These are phyloP conservation scores for Acanthopleura granulata DNA, from an alignment of 2,888 invertebrate species.

Conservation along the genomic window DNA sequence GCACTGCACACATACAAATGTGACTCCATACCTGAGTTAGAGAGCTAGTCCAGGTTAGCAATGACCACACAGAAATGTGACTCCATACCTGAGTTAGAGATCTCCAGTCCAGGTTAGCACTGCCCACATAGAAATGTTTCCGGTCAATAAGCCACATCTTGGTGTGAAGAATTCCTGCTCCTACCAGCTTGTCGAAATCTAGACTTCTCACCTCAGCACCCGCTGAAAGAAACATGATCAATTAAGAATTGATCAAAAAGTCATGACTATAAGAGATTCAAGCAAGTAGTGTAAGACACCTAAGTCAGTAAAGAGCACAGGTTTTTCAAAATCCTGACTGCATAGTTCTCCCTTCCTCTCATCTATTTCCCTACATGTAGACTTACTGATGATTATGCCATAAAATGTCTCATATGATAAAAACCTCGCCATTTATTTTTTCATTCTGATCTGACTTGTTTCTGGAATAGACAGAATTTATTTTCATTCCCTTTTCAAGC, in stretches of 20 bases:
- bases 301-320: no score
- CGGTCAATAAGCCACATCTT: slow-evolving; percentile 95
- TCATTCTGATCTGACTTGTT: no score
- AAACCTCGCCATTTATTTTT: no score
- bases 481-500: no score
- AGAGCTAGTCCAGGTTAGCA: slow-evolving; percentile 96
- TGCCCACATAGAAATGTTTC: slow-evolving; percentile 91
- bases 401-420: no score
- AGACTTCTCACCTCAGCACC: slow-evolving; percentile 76
- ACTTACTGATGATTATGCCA: no score
- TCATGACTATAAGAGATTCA: no score
- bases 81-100: slow-evolving; percentile 86
- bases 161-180: slow-evolving; percentile 91
- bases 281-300: no score
- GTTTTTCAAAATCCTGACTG: no score
- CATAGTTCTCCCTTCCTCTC: no score
- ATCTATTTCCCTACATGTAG: no score
- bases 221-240: slow-evolving; percentile 72
- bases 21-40: slow-evolving; percentile 82
- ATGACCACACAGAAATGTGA: slow-evolving; percentile 92
- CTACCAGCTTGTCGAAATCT: slow-evolving; percentile 85
- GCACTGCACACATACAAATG: slow-evolving; percentile 97
- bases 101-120: slow-evolving; percentile 98
- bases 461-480: no score
- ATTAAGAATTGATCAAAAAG: background rate